Conservation (phyloP, 2,113 vertebrate species). For the Genyomyrus donnyi region DNA sequence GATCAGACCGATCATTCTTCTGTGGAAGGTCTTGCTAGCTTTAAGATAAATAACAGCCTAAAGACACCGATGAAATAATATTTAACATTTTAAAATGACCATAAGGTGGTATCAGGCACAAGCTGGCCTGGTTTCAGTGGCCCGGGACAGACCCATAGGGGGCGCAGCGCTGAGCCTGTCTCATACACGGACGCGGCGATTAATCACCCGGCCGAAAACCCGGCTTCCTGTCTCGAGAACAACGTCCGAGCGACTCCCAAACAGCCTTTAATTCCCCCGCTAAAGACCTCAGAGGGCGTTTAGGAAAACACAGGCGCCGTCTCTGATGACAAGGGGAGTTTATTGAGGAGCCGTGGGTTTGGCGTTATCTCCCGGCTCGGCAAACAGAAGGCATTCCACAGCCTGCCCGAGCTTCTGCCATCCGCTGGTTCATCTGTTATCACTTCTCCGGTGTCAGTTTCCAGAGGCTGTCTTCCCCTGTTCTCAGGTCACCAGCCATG, state of each 20-base stretch:
- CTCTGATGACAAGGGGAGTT: conserved; percentile 43
- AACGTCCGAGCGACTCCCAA: conserved; percentile 30
- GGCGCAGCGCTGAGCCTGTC: background rate
- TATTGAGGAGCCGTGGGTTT: conserved; percentile 24
- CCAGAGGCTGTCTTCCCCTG: conserved; percentile 25
- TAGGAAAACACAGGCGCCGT: conserved; percentile 41
- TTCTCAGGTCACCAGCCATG: conserved; percentile 35
- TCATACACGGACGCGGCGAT: conserved; percentile 23
- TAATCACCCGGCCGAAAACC: conserved; percentile 45
- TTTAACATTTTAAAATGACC: background rate
- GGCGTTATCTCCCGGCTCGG: conserved; percentile 20
- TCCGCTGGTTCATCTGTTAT: conserved; percentile 35
- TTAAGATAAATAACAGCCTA: background rate
- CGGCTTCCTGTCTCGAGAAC: conserved; percentile 36
- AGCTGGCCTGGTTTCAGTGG: background rate
- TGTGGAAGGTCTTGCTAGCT: background rate
- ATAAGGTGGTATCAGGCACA: background rate
- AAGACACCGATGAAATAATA: background rate
- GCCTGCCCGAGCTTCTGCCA: conserved; percentile 30
- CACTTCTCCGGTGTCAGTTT: conserved; percentile 36
- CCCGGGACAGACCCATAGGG: background rate
- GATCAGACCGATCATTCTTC: background rate
- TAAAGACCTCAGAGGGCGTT: conserved; percentile 41
- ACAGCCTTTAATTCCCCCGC: conserved; percentile 38
- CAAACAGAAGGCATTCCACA: conserved; percentile 32